Conservation (phyloP, 2,888 invertebrate genomes). For the Argyresthia albistria region DNA sequence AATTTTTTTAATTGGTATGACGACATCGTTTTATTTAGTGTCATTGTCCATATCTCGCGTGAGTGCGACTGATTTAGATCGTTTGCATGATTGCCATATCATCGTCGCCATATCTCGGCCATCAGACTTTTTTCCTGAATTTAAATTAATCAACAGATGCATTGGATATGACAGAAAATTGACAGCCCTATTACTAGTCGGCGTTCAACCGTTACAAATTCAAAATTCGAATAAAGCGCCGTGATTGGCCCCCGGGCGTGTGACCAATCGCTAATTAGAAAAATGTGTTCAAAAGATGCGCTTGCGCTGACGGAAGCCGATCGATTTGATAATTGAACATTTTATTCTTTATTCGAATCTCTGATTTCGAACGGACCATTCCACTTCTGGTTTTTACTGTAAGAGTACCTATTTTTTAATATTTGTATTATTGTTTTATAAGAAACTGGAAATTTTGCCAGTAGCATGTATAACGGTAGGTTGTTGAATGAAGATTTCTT, state of each 20-base stretch:
- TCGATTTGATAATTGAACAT: constrained; percentile 63
- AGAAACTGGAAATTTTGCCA: neutral
- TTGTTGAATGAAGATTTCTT: neutral
- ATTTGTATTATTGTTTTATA: neutral
- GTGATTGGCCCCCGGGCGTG: constrained; percentile 55
- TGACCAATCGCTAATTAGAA: constrained; percentile 70
- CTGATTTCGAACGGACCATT: constrained; percentile 55
- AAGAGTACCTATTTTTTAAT: neutral
- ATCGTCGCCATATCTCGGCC: no score
- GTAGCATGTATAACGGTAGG: neutral
- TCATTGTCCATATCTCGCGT: constrained; percentile 36
- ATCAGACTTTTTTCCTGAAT: no score
- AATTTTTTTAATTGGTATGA: constrained; percentile 72
- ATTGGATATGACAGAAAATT: neutral
- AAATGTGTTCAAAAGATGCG: constrained; percentile 43
- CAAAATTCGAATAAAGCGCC: constrained; percentile 54
- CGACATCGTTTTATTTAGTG: constrained; percentile 63
- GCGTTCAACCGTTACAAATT: constrained; percentile 54
- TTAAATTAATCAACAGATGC: no score
- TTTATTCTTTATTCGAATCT: constrained; percentile 56
- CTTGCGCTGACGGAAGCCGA: constrained; percentile 63
- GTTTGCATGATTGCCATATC: constrained; percentile 15
- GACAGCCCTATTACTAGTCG: neutral
- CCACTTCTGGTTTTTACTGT: constrained; percentile 5
- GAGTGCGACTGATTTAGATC: constrained; percentile 55